A percentile compares a stretch with the other conserved stretches of the same genome.
These are phyloP conservation scores for Pseudochaenichthys georgianus DNA, from an alignment of 2,797 vertebrate genomes.

Conservation along the genomic window DNA sequence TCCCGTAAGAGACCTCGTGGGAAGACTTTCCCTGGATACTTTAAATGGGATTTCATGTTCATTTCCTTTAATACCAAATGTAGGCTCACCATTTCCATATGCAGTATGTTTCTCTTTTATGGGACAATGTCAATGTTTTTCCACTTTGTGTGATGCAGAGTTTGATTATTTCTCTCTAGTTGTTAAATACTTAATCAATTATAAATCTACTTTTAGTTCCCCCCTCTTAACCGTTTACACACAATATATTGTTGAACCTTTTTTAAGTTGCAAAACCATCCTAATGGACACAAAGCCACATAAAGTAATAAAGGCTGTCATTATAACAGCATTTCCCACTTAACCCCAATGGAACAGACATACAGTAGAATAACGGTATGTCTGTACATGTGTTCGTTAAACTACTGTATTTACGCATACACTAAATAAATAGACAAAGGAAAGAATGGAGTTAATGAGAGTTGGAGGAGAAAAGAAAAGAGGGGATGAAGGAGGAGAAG, in stretches of 20 bases:
- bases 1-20: slow-evolving; percentile 48
- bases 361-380: not conserved
- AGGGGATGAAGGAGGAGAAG: not conserved
- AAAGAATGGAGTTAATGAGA: not conserved
- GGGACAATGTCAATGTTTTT: not conserved
- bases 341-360: not conserved
- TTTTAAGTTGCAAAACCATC: not conserved
- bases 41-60: slow-evolving; percentile 35
- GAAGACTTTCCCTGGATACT: slow-evolving; percentile 32
- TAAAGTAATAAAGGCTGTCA: too few species aligned
- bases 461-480: not conserved
- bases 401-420: not conserved
- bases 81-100: not conserved
- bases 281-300: too few species aligned
- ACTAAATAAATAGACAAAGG: not conserved
- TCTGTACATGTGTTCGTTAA: not conserved
- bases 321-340: not conserved
- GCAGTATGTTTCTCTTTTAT: not conserved
- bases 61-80: slow-evolving; percentile 44
- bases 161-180: not conserved
- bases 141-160: not conserved
- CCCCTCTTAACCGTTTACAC: not conserved
- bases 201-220: not conserved
- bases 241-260: not conserved
- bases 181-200: not conserved